phyloP scores from a whole-genome alignment of 1,140 invertebrate species.

The Laupala kohalensis region DNA sequence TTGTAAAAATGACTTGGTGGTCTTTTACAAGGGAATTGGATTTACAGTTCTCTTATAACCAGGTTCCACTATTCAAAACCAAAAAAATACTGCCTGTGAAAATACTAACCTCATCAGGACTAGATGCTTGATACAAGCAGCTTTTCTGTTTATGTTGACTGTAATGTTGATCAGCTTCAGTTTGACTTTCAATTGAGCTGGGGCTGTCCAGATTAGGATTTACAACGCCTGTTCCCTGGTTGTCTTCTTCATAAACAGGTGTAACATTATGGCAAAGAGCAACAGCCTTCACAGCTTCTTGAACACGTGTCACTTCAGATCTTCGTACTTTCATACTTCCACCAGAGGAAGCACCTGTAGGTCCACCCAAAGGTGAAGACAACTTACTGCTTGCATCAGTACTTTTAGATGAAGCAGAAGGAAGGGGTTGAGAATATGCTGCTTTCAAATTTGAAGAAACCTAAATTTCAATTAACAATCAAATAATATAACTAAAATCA shows the following conservation, averaged over 20 bases:
- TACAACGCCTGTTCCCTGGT: constrained; percentile 16
- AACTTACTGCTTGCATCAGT: neutral
- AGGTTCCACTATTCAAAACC: too few species aligned
- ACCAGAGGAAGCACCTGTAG: neutral
- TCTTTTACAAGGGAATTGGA: too few species aligned
- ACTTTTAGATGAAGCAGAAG: neutral
- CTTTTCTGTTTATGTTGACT: constrained; percentile 9
- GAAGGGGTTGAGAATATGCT: constrained; percentile 2
- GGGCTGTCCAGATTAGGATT: constrained; percentile 22
- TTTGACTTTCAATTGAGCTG: constrained; percentile 32
- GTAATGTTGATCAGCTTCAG: constrained; percentile 52
- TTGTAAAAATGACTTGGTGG: too few species aligned
- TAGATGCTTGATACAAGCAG: constrained; percentile 68
- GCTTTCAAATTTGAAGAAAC: constrained; percentile 3
- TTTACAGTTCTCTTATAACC: too few species aligned
- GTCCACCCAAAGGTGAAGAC: neutral
- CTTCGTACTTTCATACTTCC: constrained; percentile 34
- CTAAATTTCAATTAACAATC: too few species aligned
- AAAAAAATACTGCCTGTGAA: too few species aligned
- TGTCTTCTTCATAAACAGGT: constrained; percentile 72
- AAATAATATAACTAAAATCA: too few species aligned
- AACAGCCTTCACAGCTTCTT: constrained; percentile 77
- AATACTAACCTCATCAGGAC: constrained; percentile 77
- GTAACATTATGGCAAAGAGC: constrained; percentile 99
- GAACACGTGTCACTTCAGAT: constrained; percentile 64